A percentile compares a stretch with the other conserved stretches of the same genome.
Evolutionary conservation across 2,113 vertebrate genomes (phyloP).

Genomic region (Pseudopodoces humilis): DNA sequence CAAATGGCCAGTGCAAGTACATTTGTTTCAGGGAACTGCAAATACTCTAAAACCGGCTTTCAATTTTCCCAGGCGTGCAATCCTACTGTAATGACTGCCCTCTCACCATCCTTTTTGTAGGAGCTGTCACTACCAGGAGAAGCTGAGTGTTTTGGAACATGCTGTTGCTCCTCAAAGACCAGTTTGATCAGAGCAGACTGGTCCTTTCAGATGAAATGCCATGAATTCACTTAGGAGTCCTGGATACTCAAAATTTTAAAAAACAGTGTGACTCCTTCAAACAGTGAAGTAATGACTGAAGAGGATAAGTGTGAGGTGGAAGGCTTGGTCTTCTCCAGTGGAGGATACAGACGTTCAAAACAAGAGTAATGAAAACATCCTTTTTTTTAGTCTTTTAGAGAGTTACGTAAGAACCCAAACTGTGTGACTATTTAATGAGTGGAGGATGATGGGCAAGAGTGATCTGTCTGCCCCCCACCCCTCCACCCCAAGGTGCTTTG

Average conservation of each 20-base stretch:
- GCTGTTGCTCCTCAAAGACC: neutral
- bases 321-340: neutral
- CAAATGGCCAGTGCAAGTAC: neutral
- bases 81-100: neutral
- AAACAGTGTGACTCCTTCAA: neutral
- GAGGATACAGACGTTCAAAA: neutral
- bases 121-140: neutral
- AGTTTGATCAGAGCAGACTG: neutral
- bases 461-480: neutral
- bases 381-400: neutral
- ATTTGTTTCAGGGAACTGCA: neutral
- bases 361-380: neutral
- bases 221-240: neutral
- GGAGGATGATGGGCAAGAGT: neutral
- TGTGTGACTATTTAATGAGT: neutral
- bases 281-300: neutral
- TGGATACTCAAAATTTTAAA: neutral
- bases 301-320: neutral
- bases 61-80: neutral
- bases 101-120: neutral
- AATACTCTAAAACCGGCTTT: neutral
- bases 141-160: neutral
- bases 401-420: neutral
- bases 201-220: neutral
- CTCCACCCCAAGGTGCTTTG: neutral